Percentiles rank a stretch among this genome's conserved stretches.
Evolutionary conservation across 2,888 invertebrate species (phyloP).

Genomic region (Heliconius aoede): DNA sequence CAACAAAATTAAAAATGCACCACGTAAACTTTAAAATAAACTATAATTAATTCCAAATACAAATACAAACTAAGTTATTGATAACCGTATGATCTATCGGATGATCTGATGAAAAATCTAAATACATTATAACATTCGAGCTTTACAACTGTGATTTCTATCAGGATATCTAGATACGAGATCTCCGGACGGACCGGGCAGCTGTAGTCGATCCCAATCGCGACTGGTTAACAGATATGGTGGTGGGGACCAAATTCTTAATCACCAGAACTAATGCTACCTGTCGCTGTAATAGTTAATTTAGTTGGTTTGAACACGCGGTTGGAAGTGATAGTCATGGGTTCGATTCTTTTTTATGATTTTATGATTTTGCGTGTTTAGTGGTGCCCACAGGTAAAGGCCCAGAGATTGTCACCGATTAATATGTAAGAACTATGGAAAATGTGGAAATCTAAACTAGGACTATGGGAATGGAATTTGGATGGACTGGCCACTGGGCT

Average conservation of each 20-base stretch:
- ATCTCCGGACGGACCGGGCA: conserved; percentile 14
- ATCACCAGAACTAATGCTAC: conserved; percentile 5
- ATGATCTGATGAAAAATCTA: no score
- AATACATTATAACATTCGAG: neutral
- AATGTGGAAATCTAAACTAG: no score
- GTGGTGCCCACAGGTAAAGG: no score
- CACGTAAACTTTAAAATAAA: neutral
- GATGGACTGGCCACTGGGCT: no score
- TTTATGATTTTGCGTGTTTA: no score
- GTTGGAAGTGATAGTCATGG: neutral
- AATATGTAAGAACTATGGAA: no score
- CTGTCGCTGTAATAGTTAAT: neutral
- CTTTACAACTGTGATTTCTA: conserved; percentile 19
- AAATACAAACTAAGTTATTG: conserved; percentile 6
- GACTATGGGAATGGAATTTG: no score
- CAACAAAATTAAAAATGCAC: neutral
- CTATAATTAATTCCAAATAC: neutral
- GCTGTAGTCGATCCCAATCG: conserved; percentile 10
- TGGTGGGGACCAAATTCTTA: conserved; percentile 2
- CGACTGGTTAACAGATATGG: conserved; percentile 12
- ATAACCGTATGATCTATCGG: conserved; percentile 15
- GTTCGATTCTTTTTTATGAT: neutral
- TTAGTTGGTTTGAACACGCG: no score
- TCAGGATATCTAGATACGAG: conserved; percentile 15
- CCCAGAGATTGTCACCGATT: no score